Evolutionary conservation across 2,113 vertebrate species (phyloP).

Genomic region (Chitala chitala): DNA sequence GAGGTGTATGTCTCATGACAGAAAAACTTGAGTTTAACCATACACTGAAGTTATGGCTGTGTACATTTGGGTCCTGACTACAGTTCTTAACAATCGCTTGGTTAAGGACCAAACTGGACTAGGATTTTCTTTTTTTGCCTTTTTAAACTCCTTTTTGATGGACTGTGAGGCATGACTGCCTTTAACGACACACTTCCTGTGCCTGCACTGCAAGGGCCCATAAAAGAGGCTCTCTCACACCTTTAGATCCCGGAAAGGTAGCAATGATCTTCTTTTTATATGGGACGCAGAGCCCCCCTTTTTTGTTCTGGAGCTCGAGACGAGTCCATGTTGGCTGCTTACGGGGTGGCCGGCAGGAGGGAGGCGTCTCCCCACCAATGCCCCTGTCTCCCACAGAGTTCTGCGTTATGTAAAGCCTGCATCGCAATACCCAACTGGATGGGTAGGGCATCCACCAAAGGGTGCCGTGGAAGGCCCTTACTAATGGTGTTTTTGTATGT

Average conservation of each 20-base stretch:
- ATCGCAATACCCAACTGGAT: neutral
- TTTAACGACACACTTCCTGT: conserved; percentile 18
- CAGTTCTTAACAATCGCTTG: neutral
- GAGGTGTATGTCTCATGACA: neutral
- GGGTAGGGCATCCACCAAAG: too few relatives aligned
- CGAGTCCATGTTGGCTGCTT: neutral
- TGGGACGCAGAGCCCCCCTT: neutral
- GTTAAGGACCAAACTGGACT: neutral
- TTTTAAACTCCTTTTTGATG: neutral
- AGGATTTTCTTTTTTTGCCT: conserved; percentile 1
- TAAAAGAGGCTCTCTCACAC: conserved; percentile 8
- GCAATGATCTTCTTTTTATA: conserved; percentile 4
- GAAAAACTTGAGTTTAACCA: neutral
- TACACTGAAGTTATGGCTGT: neutral
- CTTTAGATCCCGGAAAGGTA: conserved; percentile 16
- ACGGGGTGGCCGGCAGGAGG: too few relatives aligned
- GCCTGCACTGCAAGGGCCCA: conserved; percentile 8
- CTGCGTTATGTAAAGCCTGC: neutral
- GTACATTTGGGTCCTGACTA: neutral
- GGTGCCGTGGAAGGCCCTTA: neutral
- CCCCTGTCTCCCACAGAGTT: neutral
- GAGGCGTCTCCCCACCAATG: neutral
- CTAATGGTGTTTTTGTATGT: neutral
- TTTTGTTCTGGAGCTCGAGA: conserved; percentile 1
- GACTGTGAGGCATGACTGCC: conserved; percentile 7